Evolutionary conservation across 2,888 invertebrate genomes (phyloP).

Genomic region (Luperina testacea): DNA sequence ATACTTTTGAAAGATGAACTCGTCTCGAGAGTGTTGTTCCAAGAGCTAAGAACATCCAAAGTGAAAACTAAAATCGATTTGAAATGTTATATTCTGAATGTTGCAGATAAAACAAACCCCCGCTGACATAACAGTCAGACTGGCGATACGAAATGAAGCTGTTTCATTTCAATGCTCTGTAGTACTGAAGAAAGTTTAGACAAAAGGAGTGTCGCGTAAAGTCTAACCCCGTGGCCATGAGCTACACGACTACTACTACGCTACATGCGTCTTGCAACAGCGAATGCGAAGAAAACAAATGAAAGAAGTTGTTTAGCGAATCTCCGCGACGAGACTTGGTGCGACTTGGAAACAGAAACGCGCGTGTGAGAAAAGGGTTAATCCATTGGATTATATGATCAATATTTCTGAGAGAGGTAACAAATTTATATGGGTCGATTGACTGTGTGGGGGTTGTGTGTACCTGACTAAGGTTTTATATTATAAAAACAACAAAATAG

Average conservation of each 20-base stretch:
- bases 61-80: constrained; percentile 58
- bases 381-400: too few relatives aligned
- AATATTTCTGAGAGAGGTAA: too few relatives aligned
- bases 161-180: constrained; percentile 47
- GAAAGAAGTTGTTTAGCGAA: not conserved
- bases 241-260: too few relatives aligned
- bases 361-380: too few relatives aligned
- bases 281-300: not conserved
- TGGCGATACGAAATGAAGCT: constrained; percentile 46
- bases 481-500: too few relatives aligned
- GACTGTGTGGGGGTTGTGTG: too few relatives aligned
- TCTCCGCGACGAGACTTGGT: not conserved
- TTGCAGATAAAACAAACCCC: constrained; percentile 50
- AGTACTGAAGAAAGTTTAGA: constrained; percentile 47
- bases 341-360: too few relatives aligned
- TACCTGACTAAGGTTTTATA: too few relatives aligned
- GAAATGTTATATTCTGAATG: constrained; percentile 55
- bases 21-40: constrained; percentile 55
- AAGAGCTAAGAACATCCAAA: constrained; percentile 58
- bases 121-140: constrained; percentile 40
- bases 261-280: not conserved
- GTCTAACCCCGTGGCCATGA: constrained; percentile 18
- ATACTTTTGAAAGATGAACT: constrained; percentile 53
- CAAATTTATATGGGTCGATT: too few relatives aligned
- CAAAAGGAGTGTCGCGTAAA: constrained; percentile 37